These are phyloP conservation scores for Dascillus cervinus DNA, from an alignment of 2,888 invertebrate species.

Conservation along the genomic window DNA sequence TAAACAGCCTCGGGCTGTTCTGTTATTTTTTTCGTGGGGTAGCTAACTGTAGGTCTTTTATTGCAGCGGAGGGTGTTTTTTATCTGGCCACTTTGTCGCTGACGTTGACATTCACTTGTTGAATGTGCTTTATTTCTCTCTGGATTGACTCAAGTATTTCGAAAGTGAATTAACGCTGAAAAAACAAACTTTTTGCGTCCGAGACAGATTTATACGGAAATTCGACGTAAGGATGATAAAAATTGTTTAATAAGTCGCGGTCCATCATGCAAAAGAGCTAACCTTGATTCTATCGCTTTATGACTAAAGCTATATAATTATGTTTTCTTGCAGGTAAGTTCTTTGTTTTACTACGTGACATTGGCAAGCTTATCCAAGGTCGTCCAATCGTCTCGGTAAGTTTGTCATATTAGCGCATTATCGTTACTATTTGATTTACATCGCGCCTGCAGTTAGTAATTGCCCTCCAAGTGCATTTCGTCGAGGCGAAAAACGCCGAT, in stretches of 20 bases:
- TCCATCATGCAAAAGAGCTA: conserved; percentile 10
- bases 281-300: conserved; percentile 11
- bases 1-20: conserved; percentile 4
- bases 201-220: no score
- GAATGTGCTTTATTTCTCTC: conserved; percentile 11
- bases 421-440: conserved; percentile 13
- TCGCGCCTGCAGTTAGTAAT: conserved; percentile 10
- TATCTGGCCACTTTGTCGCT: conserved; percentile 43
- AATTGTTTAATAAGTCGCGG: no score
- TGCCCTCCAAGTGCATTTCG: conserved; percentile 5
- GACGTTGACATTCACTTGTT: conserved; percentile 38
- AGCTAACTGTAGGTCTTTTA: conserved; percentile 30
- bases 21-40: conserved; percentile 7
- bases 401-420: conserved; percentile 13
- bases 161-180: no score
- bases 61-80: conserved; percentile 42
- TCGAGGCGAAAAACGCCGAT: no score
- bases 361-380: conserved; percentile 20
- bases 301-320: conserved; percentile 20
- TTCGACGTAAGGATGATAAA: no score
- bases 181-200: no score
- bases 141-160: no score
- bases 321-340: conserved; percentile 26
- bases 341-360: conserved; percentile 24
- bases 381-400: conserved; percentile 15